A percentile compares a stretch with the other conserved stretches of the same genome.
Conservation (phyloP, 2,113 vertebrate genomes). For the Sapajus apella region DNA sequence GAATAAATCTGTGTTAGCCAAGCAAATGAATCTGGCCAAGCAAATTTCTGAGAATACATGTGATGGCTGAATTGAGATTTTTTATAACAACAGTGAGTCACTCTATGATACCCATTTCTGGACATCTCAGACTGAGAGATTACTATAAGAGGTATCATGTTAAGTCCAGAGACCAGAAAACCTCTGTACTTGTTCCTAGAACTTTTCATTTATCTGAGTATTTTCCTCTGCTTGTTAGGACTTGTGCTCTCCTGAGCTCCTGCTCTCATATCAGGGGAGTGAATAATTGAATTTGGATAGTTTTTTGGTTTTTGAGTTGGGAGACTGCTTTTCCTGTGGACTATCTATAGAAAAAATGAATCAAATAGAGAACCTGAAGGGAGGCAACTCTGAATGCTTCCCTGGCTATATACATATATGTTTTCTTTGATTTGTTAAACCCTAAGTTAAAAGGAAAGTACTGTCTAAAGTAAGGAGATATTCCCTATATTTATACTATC, state of each 20-base stretch:
- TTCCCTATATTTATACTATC: neutral
- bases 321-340: constrained; percentile 1
- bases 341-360: constrained; percentile 7
- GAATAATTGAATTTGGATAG: constrained; percentile 37
- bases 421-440: constrained; percentile 19
- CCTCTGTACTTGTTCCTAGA: constrained; percentile 34
- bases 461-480: neutral
- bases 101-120: neutral
- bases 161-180: neutral
- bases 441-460: neutral
- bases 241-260: neutral
- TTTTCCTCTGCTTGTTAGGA: neutral
- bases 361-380: neutral
- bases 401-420: neutral
- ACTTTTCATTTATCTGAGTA: neutral
- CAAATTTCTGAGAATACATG: constrained; percentile 1
- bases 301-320: neutral
- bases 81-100: neutral
- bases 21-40: neutral
- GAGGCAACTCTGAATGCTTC: neutral
- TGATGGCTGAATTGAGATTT: constrained; percentile 11
- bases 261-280: neutral
- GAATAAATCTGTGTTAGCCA: neutral
- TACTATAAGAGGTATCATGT: neutral
- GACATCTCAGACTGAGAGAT: neutral